phyloP scores from a whole-genome alignment of 1,140 invertebrate species.

The Lordiphosa clarofinis region DNA sequence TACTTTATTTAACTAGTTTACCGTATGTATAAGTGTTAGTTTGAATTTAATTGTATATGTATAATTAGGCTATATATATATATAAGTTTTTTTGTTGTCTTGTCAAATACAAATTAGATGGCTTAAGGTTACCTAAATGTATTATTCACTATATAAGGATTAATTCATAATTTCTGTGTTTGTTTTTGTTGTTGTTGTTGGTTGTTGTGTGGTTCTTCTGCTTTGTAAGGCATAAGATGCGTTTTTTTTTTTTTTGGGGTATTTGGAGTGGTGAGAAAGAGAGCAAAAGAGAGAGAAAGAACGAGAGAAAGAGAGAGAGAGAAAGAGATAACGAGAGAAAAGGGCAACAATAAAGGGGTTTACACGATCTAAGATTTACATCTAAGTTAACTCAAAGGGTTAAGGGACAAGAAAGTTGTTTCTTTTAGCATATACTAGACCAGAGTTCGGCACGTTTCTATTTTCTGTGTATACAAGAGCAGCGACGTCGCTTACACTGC shows the following conservation, averaged over 20 bases:
- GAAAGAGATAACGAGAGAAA: constrained; percentile 4
- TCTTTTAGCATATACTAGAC: no score
- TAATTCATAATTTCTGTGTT: constrained; percentile 3
- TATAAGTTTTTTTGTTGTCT: constrained; percentile 4
- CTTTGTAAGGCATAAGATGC: background rate
- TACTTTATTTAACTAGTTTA: constrained; percentile 33
- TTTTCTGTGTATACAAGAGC: no score
- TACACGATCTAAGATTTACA: no score
- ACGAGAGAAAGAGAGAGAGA: constrained; percentile 12
- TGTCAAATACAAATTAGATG: constrained; percentile 13
- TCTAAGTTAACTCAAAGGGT: no score
- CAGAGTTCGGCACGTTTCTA: no score
- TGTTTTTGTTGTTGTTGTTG: constrained; percentile 5
- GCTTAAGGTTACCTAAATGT: constrained; percentile 11
- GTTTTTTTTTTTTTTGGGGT: constrained; percentile 19
- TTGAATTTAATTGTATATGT: constrained; percentile 34
- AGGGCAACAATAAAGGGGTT: constrained; percentile 8
- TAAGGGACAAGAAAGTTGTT: no score
- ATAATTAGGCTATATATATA: constrained; percentile 26
- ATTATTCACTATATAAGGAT: constrained; percentile 18
- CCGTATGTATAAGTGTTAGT: constrained; percentile 31
- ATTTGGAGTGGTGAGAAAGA: constrained; percentile 21
- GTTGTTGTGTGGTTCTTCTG: no score
- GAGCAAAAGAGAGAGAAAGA: constrained; percentile 12
- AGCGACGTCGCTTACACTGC: no score